Evolutionary conservation across 2,797 vertebrate genomes (phyloP), one percentile per base, ranked within the genome.

Genomic region (Peromyscus eremicus): DNA sequence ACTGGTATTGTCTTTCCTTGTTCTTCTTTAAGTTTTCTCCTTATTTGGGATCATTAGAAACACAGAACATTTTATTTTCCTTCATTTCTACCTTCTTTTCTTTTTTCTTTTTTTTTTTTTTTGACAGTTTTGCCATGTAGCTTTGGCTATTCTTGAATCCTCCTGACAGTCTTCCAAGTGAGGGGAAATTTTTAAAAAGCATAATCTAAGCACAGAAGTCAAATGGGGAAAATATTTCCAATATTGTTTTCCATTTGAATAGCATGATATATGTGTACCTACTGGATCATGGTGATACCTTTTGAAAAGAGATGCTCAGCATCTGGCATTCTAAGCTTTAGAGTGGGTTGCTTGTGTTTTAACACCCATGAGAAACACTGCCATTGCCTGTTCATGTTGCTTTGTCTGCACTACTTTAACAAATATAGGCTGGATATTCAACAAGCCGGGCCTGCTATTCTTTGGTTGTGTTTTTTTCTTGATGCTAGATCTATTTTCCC

Each of bases 211-310:
- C 2, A 62, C 19, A 91, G 19, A 94, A 71, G 80, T 10, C 29
- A 68, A 77, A 81, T 27, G 71, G 14, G 52, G 89, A 90, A 86
- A 80, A 77, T 57, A 76, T 94, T 79, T 88, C 8, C 57, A 94
- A 80, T 52, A 68, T 40, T 43, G 75, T 81, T 46, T 37, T 52
- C 37, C 0, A 81, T 85, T 84, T 81, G 25, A 9, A 77, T 57
- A 83, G 43, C 6, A 52, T 19, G n/a, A 27, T 5, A 5, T 32
- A 19, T 3, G 4, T 66, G 52, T 1, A 43, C 34, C 79, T 75
- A 57, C 46, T 37, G 43, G 68, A 62, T 57, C 19, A 32, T 1
- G 2, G 29, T 68, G 60, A 0, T 43, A 16, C 66, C 71, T 96
- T 91, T 79, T 29, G 40, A n/a, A 81, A 85, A 79, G 17, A 2